Conservation (phyloP, 2,797 vertebrate species). For the Nothura maculosa region DNA sequence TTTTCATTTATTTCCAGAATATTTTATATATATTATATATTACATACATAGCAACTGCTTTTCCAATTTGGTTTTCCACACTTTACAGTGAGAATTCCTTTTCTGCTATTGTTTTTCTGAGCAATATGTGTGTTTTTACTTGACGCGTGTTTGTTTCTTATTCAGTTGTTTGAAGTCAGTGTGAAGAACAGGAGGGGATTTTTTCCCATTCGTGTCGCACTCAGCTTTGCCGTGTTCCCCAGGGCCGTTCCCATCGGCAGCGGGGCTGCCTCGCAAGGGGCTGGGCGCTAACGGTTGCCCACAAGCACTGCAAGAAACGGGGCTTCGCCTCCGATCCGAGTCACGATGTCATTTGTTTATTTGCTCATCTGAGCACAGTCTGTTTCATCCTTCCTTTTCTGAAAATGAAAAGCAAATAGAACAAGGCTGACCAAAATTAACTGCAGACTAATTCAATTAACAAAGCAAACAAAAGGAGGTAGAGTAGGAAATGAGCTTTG, state of each 20-base stretch:
- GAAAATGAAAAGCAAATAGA: not conserved
- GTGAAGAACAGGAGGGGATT: not conserved
- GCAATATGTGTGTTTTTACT: accelerated
- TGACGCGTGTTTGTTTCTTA: not conserved
- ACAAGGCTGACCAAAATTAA: not conserved
- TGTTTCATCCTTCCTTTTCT: not conserved
- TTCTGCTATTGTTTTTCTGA: not conserved
- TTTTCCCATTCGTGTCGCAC: not conserved
- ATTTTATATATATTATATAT: not conserved
- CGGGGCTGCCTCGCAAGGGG: not conserved
- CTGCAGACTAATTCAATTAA: not conserved
- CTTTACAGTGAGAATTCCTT: not conserved
- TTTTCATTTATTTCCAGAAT: not conserved
- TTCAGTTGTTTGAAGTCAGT: not conserved
- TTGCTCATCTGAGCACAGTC: not conserved
- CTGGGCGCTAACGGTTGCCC: not conserved
- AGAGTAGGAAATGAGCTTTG: not conserved
- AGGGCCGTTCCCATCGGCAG: not conserved
- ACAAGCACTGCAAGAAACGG: not conserved
- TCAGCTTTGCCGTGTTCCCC: not conserved
- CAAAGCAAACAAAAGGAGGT: not conserved
- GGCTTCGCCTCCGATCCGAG: not conserved
- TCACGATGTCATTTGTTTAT: accelerated
- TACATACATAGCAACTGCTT: not conserved
- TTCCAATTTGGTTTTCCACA: not conserved